phyloP scores from a whole-genome alignment of 2,888 invertebrate genomes.

The Troilus luridus region DNA sequence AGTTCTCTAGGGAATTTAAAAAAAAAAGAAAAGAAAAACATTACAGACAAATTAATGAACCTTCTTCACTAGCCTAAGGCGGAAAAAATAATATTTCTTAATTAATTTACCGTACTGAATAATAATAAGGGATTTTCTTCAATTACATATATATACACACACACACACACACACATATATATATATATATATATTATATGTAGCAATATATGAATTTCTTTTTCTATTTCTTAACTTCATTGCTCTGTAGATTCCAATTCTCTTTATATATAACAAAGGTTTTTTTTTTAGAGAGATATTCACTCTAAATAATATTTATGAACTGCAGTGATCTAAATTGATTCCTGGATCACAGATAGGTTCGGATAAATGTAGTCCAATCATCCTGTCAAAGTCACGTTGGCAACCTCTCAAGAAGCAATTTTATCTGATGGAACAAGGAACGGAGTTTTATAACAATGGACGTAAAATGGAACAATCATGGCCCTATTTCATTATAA shows the following conservation, averaged over 20 bases:
- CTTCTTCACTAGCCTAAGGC: background rate
- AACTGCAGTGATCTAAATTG: background rate
- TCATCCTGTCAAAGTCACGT: background rate
- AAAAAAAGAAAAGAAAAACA: too few species aligned
- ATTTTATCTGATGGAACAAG: slow-evolving; percentile 23
- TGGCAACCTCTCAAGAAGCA: background rate
- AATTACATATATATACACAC: too few species aligned
- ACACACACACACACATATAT: too few species aligned
- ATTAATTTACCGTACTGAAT: background rate
- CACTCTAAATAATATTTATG: background rate
- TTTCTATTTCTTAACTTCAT: too few species aligned
- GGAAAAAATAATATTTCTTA: background rate
- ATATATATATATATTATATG: too few species aligned
- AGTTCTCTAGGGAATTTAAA: background rate
- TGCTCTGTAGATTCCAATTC: too few species aligned
- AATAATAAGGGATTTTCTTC: too few species aligned
- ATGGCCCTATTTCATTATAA: too few species aligned
- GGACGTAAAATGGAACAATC: background rate
- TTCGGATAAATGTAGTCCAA: background rate
- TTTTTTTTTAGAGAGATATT: too few species aligned
- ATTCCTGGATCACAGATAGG: background rate
- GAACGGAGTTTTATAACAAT: background rate
- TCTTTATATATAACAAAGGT: too few species aligned
- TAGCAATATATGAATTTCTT: too few species aligned
- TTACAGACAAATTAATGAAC: background rate